phyloP scores from a whole-genome alignment of 2,113 vertebrate species.

The Oxyura jamaicensis region DNA sequence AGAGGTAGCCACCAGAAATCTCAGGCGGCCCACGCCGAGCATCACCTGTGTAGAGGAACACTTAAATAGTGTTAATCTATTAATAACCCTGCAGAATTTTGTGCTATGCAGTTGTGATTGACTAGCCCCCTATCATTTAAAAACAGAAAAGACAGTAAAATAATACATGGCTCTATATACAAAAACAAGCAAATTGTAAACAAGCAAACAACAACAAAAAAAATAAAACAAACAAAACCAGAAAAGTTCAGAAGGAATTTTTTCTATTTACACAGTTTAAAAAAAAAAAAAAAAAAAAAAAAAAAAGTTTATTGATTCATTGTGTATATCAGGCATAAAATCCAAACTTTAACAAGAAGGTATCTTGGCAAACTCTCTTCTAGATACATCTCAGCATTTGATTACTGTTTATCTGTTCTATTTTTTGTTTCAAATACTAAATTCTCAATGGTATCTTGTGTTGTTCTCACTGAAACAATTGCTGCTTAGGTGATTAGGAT shows the following conservation, averaged over 20 bases:
- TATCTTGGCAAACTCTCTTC: background rate
- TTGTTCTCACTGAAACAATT: background rate
- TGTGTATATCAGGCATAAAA: accelerated
- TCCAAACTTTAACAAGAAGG: background rate
- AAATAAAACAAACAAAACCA: background rate
- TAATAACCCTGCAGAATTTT: too few species aligned
- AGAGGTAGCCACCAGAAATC: background rate
- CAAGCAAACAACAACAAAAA: too few species aligned
- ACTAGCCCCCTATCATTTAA: too few species aligned
- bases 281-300: background rate
- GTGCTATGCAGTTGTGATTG: too few species aligned
- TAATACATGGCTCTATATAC: background rate
- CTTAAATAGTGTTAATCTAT: too few species aligned
- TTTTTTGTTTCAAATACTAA: background rate
- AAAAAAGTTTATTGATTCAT: background rate
- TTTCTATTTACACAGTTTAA: background rate
- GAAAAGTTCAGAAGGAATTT: background rate
- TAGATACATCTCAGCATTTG: background rate
- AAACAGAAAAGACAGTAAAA: background rate
- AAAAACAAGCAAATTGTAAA: too few species aligned
- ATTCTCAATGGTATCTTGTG: background rate
- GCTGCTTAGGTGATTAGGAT: background rate
- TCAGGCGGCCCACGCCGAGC: background rate
- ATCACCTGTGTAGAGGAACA: background rate
- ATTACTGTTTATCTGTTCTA: background rate